A percentile compares a stretch with the other conserved stretches of the same genome.
These are phyloP conservation scores for Scyliorhinus canicula DNA, from an alignment of 2,797 vertebrate species.

Conservation along the genomic window DNA sequence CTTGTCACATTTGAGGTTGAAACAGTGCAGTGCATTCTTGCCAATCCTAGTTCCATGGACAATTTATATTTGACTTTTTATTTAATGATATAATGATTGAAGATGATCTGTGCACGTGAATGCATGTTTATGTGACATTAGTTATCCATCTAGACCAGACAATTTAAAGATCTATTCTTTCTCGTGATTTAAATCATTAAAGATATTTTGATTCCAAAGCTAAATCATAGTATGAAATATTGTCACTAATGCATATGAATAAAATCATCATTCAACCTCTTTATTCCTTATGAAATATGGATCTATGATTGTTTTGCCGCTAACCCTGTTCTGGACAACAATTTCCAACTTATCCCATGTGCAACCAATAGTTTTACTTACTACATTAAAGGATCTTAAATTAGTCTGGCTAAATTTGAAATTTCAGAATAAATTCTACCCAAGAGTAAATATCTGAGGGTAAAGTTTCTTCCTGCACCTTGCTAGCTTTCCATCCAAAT, in stretches of 20 bases:
- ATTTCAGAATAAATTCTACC: neutral
- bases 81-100: neutral
- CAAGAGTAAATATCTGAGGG: neutral
- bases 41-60: neutral
- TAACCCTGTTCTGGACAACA: neutral
- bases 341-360: neutral
- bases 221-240: neutral
- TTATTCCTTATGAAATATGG: neutral
- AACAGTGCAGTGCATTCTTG: neutral
- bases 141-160: neutral
- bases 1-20: constrained; percentile 1
- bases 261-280: neutral
- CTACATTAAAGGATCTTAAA: neutral
- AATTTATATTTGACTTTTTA: neutral
- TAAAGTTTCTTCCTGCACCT: neutral
- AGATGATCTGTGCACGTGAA: neutral
- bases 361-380: neutral
- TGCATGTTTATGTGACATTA: neutral
- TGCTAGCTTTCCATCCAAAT: neutral
- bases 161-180: constrained; percentile 5
- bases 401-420: neutral
- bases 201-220: neutral
- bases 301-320: neutral
- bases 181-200: neutral
- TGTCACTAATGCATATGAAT: neutral